phyloP scores from a whole-genome alignment of 2,113 vertebrate species.

The Thinocorus orbignyianus region DNA sequence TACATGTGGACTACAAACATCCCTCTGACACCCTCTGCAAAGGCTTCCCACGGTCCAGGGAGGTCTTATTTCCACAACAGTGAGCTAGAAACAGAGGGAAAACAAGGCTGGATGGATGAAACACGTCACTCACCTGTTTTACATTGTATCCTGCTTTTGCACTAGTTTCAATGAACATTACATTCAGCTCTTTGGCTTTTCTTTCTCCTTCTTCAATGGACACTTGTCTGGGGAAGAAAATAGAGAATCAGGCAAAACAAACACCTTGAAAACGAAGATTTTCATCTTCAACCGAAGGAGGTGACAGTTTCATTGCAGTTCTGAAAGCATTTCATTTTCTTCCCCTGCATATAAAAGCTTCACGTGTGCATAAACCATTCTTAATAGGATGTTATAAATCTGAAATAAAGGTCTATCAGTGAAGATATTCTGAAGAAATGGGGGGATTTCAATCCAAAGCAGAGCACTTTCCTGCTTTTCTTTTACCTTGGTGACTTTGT shows the following conservation, averaged over 20 bases:
- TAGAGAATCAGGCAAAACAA: neutral
- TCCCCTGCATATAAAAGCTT: neutral
- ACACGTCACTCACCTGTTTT: slow-evolving; percentile 90
- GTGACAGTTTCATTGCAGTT: neutral
- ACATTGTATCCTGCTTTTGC: slow-evolving; percentile 99
- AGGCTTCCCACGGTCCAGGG: fast-evolving
- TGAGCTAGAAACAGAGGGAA: fast-evolving
- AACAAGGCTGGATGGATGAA: too few relatives aligned
- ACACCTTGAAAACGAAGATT: neutral
- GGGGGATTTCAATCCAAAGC: neutral
- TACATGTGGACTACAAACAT: fast-evolving
- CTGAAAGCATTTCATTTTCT: neutral
- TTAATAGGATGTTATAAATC: neutral
- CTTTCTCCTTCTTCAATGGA: slow-evolving; percentile 98
- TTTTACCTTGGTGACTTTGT: neutral
- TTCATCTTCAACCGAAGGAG: neutral
- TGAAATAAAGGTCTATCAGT: neutral
- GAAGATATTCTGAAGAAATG: neutral
- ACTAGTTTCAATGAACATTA: slow-evolving; percentile 99
- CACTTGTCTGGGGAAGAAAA: slow-evolving; percentile 89
- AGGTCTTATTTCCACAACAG: fast-evolving
- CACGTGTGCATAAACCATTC: neutral
- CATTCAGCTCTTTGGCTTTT: slow-evolving; percentile 99
- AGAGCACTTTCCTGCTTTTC: neutral
- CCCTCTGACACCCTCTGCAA: neutral